Base-by-base conservation (phyloP, 2,113 vertebrate genomes). In the Macquaria australasica region DNA sequence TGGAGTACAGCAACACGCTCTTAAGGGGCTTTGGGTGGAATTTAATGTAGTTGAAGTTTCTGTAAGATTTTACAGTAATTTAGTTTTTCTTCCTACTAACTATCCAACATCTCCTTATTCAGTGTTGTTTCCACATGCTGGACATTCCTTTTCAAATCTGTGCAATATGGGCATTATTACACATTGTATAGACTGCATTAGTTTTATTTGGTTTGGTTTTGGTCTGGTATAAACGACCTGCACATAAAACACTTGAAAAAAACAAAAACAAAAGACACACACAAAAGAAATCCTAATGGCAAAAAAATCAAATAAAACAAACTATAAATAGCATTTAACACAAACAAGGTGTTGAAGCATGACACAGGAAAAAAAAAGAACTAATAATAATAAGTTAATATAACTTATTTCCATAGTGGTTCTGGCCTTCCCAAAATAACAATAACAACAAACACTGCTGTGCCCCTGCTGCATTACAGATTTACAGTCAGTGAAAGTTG, bases 1-100 rank as follows among this genome's bases (percentile, higher is more conserved):
- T n/a, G 34, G 73, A 50, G 48, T 73, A 63, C 10, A 74, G 48
- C 73, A 51, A 83, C 21, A 73, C 77, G 51, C n/a, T 62, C 6
- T 66, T 3, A 23, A 25, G 6, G 6, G 56, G 28, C 31, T 41
- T 68, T 23, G 34, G 23, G 25, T 6, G 20, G 14, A 28, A 41
- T 53, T 2, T 25, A 3, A 51, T 41, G 23, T 37, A 12, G 8
- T 4, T 34, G 16, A 43, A 69, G 14, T 53, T 66, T 63, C 8
- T 31, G 12, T 41, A 60, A 16, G 25, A 43, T 73, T 79, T 79
- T 9, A 58, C 43, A 62, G 16, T 68, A 8, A 45, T 34, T 21
- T n/a, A 10, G 28, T 50, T 77, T 64, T 43, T 31, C 8, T 25
- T 59, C n/a, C 51, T 56, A 7, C 25, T 10, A 73, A 56, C 51